These are phyloP conservation scores for Neomonachus schauinslandi DNA, from an alignment of 2,113 vertebrate genomes.

Conservation along the genomic window DNA sequence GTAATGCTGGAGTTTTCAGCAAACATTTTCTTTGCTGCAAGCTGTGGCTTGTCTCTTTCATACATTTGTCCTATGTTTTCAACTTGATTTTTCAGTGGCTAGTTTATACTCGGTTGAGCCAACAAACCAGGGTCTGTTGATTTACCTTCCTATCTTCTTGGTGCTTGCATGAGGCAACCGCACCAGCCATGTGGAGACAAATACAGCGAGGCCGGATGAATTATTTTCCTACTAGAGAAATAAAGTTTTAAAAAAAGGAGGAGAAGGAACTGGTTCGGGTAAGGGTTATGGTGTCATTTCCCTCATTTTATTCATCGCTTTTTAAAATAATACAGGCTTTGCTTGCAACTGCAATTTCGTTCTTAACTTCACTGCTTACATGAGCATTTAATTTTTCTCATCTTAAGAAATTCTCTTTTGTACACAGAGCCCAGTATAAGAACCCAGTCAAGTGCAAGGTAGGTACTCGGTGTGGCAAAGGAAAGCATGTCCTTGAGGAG, in stretches of 20 bases:
- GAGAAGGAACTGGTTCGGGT: conserved; percentile 48
- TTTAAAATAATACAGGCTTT: conserved; percentile 17
- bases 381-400: conserved; percentile 15
- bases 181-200: conserved; percentile 66
- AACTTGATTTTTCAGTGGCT: conserved; percentile 86
- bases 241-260: conserved; percentile 13
- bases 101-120: conserved; percentile 87
- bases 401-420: not conserved
- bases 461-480: not conserved
- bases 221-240: conserved; percentile 71
- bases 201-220: conserved; percentile 16
- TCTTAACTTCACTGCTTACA: conserved; percentile 43
- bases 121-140: conserved; percentile 89
- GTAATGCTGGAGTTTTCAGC: conserved; percentile 93
- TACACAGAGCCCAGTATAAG: not conserved
- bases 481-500: not conserved
- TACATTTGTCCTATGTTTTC: conserved; percentile 87
- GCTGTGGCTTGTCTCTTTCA: conserved; percentile 92
- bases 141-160: conserved; percentile 83
- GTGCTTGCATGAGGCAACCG: conserved; percentile 82
- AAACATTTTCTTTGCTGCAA: conserved; percentile 95
- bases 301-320: conserved; percentile 28
- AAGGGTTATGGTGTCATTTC: conserved; percentile 67
- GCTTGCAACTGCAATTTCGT: not conserved
- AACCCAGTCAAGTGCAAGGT: not conserved